A percentile compares a stretch with the other conserved stretches of the same genome.
phyloP scores from a whole-genome alignment of 2,888 invertebrate species.

The Aleiodes alternator region DNA sequence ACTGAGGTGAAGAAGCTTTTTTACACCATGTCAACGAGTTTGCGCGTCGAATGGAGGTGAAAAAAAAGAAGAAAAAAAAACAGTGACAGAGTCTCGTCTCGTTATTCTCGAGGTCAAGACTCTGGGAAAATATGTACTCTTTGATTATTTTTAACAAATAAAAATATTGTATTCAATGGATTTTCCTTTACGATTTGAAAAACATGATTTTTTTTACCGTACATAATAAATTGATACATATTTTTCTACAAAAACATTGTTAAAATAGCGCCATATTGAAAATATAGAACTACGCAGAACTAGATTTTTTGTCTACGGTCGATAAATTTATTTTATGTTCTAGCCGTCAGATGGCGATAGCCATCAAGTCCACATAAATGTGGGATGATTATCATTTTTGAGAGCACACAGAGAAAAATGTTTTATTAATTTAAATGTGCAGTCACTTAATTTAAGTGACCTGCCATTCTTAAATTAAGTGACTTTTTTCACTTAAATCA shows the following conservation, averaged over 20 bases:
- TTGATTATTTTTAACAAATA: constrained; percentile 6
- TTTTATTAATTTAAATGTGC: too few species aligned
- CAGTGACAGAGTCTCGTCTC: constrained; percentile 6
- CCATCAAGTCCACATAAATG: neutral
- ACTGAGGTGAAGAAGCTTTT: constrained; percentile 36
- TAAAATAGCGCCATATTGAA: constrained; percentile 34
- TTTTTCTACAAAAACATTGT: constrained; percentile 30
- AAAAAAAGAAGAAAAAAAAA: constrained; percentile 14
- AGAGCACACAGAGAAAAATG: too few species aligned
- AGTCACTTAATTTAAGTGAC: too few species aligned
- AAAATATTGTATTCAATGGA: neutral
- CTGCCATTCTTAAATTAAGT: too few species aligned
- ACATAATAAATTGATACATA: constrained; percentile 8
- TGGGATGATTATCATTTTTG: too few species aligned
- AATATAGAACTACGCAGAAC: constrained; percentile 19
- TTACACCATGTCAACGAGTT: constrained; percentile 52
- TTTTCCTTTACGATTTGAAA: neutral
- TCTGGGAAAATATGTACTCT: neutral
- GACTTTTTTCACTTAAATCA: too few species aligned
- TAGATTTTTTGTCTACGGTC: constrained; percentile 4
- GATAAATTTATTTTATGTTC: neutral
- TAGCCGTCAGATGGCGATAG: constrained; percentile 4
- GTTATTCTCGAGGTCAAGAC: constrained; percentile 14
- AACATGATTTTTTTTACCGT: neutral
- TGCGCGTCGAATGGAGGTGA: constrained; percentile 39